Evolutionary conservation across 2,113 vertebrate genomes (phyloP).

Genomic region (Eclectus roratus): DNA sequence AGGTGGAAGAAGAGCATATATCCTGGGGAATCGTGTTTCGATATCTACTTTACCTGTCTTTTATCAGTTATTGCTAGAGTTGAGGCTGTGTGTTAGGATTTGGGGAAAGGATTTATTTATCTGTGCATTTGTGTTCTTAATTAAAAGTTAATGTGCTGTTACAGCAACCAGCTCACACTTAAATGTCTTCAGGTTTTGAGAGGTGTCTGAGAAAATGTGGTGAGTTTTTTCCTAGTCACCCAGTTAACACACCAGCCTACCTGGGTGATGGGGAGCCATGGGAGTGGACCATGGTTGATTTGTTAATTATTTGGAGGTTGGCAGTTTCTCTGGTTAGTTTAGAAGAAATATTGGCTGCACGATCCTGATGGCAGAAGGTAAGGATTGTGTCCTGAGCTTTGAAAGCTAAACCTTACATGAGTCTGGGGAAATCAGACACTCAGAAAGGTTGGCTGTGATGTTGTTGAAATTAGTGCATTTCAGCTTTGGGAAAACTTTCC

Average conservation of each 20-base stretch:
- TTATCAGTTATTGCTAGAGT: neutral
- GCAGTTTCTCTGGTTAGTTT: neutral
- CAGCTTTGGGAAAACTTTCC: neutral
- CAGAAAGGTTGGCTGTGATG: neutral
- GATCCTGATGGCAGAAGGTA: neutral
- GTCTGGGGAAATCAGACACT: neutral
- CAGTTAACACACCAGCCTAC: neutral
- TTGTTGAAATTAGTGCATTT: accelerated
- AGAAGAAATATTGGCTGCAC: neutral
- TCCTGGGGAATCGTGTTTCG: neutral
- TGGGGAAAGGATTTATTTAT: neutral
- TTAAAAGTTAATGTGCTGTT: slow-evolving; percentile 1
- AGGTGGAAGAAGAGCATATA: neutral
- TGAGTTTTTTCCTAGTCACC: neutral
- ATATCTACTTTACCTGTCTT: neutral
- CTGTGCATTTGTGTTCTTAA: neutral
- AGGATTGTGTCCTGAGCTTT: neutral
- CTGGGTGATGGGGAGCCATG: neutral
- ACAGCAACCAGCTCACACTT: neutral
- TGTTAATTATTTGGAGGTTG: neutral
- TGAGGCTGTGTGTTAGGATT: neutral
- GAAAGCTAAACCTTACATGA: neutral
- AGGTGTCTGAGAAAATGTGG: neutral
- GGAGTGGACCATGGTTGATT: neutral
- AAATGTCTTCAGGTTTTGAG: neutral